A percentile compares a stretch with the other conserved stretches of the same genome.
Evolutionary conservation across 2,797 vertebrate species (phyloP).

Genomic region (Acipenser oxyrinchus): DNA sequence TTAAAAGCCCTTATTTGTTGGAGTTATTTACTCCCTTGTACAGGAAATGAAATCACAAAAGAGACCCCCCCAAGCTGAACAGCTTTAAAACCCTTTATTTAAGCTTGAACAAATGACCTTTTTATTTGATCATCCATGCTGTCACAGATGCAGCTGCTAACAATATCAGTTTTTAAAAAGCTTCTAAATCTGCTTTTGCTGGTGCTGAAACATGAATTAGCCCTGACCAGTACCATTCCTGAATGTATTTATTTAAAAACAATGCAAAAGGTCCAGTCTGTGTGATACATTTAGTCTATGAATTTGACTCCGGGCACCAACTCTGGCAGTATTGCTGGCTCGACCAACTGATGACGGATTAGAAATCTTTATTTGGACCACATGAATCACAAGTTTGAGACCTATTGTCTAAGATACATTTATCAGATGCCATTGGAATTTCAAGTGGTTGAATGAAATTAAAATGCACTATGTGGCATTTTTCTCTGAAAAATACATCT

Average conservation of each 20-base stretch:
- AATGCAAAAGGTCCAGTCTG: slow-evolving; percentile 22
- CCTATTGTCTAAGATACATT: slow-evolving; percentile 64
- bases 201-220: slow-evolving; percentile 40
- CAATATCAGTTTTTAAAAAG: slow-evolving; percentile 49
- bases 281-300: slow-evolving; percentile 64
- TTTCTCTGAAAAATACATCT: slow-evolving; percentile 56
- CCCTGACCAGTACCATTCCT: slow-evolving; percentile 44
- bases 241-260: slow-evolving; percentile 38
- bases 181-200: slow-evolving; percentile 43
- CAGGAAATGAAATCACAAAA: slow-evolving; percentile 19
- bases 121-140: slow-evolving; percentile 46
- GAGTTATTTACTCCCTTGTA: slow-evolving; percentile 13
- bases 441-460: slow-evolving; percentile 64
- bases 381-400: slow-evolving; percentile 58
- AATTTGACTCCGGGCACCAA: slow-evolving; percentile 65
- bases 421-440: slow-evolving; percentile 67
- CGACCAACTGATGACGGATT: slow-evolving; percentile 66
- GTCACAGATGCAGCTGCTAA: slow-evolving; percentile 34
- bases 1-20: background rate
- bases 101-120: slow-evolving; percentile 38
- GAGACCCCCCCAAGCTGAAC: background rate
- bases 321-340: slow-evolving; percentile 32
- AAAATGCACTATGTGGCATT: slow-evolving; percentile 40
- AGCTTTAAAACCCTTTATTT: background rate
- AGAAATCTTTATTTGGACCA: slow-evolving; percentile 56